Conservation (phyloP, 64 coral and sea anemone genomes). For the Porites australiensis region DNA sequence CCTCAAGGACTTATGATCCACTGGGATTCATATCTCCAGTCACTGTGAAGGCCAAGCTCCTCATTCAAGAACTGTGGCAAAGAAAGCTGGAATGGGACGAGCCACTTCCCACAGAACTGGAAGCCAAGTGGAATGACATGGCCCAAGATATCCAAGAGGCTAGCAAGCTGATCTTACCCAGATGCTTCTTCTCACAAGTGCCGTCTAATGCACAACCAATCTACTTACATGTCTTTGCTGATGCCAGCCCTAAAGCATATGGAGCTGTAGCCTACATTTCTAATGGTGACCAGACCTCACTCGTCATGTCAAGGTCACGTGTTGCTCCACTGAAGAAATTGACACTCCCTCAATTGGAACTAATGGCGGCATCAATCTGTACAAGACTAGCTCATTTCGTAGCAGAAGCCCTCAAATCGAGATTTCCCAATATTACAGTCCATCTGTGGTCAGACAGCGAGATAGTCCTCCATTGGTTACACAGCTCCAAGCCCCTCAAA, state of each 20-base stretch:
- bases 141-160: slow-evolving; percentile 11
- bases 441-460: slow-evolving; percentile 76
- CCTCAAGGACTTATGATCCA: slow-evolving; percentile 54
- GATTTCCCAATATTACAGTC: neutral
- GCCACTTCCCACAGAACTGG: slow-evolving; percentile 43
- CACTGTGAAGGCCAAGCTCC: slow-evolving; percentile 40
- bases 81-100: slow-evolving; percentile 64
- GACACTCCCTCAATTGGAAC: slow-evolving; percentile 65
- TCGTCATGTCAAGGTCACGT: slow-evolving; percentile 68
- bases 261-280: slow-evolving; percentile 50
- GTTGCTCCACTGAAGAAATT: slow-evolving; percentile 68
- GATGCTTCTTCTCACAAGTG: slow-evolving; percentile 64
- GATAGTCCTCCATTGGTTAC: slow-evolving; percentile 72
- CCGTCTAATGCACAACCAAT: neutral
- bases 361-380: slow-evolving; percentile 55
- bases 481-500: slow-evolving; percentile 50
- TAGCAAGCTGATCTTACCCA: slow-evolving; percentile 9
- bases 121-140: slow-evolving; percentile 18
- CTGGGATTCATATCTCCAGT: slow-evolving; percentile 57
- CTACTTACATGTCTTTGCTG: slow-evolving; percentile 38
- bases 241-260: slow-evolving; percentile 59
- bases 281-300: slow-evolving; percentile 15
- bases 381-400: slow-evolving; percentile 41
- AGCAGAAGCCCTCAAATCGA: neutral
- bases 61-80: slow-evolving; percentile 71